Evolutionary conservation across 1,140 invertebrate species (phyloP).

Genomic region (Melitaea cinxia): DNA sequence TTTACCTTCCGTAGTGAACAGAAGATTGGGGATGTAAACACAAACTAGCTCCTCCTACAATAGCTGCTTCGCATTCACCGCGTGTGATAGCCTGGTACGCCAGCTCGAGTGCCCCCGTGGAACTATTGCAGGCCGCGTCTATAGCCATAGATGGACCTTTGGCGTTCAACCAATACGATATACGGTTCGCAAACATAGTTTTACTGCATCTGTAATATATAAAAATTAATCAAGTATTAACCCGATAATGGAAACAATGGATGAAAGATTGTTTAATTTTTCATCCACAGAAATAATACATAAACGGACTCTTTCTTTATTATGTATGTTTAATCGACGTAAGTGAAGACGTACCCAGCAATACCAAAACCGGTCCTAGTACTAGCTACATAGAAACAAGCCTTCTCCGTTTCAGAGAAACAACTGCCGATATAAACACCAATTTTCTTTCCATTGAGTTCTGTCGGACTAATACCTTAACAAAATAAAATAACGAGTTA

Average conservation of each 20-base stretch:
- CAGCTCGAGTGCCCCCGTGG: constrained; percentile 91
- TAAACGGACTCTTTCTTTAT: no score
- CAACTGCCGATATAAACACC: constrained; percentile 87
- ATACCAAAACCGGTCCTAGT: constrained; percentile 84
- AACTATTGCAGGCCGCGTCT: constrained; percentile 96
- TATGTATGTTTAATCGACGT: no score
- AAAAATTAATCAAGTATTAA: no score
- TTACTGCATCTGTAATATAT: constrained; percentile 85
- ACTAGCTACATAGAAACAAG: constrained; percentile 86
- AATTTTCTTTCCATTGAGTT: constrained; percentile 84
- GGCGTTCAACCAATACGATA: constrained; percentile 89
- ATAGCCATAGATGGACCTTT: constrained; percentile 91
- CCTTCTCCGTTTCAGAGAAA: constrained; percentile 84
- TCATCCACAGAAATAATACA: no score
- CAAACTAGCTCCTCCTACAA: constrained; percentile 93
- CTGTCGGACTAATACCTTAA: constrained; percentile 84
- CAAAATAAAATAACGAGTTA: neutral
- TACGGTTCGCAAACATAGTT: constrained; percentile 94
- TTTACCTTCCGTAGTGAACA: constrained; percentile 89
- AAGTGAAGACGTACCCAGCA: constrained; percentile 41
- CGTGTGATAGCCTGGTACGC: constrained; percentile 89
- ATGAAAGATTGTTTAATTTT: no score
- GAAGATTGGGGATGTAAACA: constrained; percentile 93
- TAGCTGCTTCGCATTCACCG: constrained; percentile 92
- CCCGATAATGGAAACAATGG: no score